These are phyloP conservation scores for Tipula unca DNA, from an alignment of 2,888 invertebrate species.

Conservation along the genomic window DNA sequence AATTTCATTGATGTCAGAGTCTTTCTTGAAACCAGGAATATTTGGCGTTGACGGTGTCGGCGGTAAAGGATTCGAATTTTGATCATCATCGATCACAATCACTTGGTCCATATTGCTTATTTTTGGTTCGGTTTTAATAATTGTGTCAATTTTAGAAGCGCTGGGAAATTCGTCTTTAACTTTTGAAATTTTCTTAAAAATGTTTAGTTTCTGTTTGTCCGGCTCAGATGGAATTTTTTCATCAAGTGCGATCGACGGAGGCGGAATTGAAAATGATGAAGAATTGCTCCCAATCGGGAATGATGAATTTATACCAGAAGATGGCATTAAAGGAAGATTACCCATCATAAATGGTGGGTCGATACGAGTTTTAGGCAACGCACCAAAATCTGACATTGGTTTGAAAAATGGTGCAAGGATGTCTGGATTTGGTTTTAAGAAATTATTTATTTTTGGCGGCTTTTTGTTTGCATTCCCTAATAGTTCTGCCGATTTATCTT, in stretches of 20 bases:
- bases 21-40: background rate
- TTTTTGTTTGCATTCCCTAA: background rate
- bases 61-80: background rate
- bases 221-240: slow-evolving; percentile 66
- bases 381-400: background rate
- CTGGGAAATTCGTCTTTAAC: slow-evolving; percentile 45
- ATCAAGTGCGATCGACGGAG: background rate
- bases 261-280: background rate
- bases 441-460: background rate
- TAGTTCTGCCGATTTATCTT: background rate
- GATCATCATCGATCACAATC: slow-evolving; percentile 45
- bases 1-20: background rate
- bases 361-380: slow-evolving; percentile 8
- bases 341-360: background rate
- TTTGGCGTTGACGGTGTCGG: background rate
- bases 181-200: slow-evolving; percentile 77
- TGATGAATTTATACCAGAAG: background rate
- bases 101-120: slow-evolving; percentile 40
- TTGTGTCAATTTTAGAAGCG: background rate
- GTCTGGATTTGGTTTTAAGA: background rate
- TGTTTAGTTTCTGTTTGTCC: slow-evolving; percentile 76
- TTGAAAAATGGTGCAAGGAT: slow-evolving; percentile 14
- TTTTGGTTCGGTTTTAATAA: slow-evolving; percentile 9
- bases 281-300: background rate
- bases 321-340: background rate